Percentiles rank a stretch among this genome's conserved stretches.
Conservation (phyloP, 2,888 invertebrate species). For the Sinhomidia bicolor region DNA sequence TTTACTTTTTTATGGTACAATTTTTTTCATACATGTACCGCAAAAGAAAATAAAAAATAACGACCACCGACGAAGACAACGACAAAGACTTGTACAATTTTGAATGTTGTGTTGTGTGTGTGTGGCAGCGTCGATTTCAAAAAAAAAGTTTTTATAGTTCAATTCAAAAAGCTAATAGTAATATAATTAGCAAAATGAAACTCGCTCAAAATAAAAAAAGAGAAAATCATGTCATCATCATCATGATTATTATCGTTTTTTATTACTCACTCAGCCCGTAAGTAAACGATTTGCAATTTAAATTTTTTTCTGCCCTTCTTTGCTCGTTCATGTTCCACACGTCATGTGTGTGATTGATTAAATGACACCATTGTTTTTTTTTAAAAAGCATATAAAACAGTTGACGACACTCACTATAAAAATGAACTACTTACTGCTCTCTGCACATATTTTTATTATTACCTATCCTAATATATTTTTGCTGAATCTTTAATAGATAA, state of each 20-base stretch:
- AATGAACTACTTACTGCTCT: constrained; percentile 11
- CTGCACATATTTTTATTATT: background rate
- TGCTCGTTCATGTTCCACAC: background rate
- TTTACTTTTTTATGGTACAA: constrained; percentile 20
- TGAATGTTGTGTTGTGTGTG: background rate
- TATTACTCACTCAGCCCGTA: background rate
- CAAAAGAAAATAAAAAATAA: background rate
- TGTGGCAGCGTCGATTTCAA: constrained; percentile 4
- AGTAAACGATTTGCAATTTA: constrained; percentile 19
- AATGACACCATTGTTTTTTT: constrained; percentile 35
- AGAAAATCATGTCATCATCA: constrained; percentile 34
- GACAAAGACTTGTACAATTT: too few relatives aligned
- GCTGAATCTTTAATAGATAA: background rate
- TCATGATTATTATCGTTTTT: background rate
- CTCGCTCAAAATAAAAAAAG: constrained; percentile 2
- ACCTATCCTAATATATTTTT: too few relatives aligned
- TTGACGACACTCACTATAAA: background rate
- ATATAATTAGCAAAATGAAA: background rate
- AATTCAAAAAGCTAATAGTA: constrained; percentile 2
- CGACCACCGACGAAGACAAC: constrained; percentile 15
- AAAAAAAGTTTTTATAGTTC: background rate
- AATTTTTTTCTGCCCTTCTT: background rate
- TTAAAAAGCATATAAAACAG: too few relatives aligned
- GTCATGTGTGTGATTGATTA: constrained; percentile 38
- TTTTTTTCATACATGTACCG: constrained; percentile 9